phyloP scores from a whole-genome alignment of 2,888 invertebrate genomes.

The Amphipyra tragopoginis region DNA sequence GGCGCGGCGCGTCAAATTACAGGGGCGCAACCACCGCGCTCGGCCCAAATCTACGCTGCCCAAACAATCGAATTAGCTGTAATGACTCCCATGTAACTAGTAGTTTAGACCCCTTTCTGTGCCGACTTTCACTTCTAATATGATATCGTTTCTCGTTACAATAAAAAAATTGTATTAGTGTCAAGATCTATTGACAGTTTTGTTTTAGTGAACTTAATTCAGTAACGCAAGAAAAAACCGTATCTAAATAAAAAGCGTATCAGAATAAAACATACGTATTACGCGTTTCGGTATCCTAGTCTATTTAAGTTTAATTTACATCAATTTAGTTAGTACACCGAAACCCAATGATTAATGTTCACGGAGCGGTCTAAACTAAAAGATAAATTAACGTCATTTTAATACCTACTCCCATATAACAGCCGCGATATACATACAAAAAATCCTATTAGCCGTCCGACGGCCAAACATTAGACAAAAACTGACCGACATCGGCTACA shows the following conservation, averaged over 20 bases:
- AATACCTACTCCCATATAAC: conserved; percentile 75
- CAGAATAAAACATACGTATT: background rate
- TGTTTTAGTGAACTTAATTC: background rate
- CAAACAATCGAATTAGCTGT: conserved; percentile 87
- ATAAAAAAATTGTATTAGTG: conserved; percentile 23
- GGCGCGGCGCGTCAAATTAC: conserved; percentile 77
- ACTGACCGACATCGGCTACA: conserved; percentile 72
- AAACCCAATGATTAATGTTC: conserved; percentile 73
- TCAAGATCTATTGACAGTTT: conserved; percentile 20
- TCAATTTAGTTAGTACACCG: conserved; percentile 68
- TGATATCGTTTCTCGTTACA: conserved; percentile 33
- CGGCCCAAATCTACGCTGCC: conserved; percentile 83
- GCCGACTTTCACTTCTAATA: conserved; percentile 55
- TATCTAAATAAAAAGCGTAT: conserved; percentile 1
- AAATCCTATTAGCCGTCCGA: conserved; percentile 84
- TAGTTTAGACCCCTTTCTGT: conserved; percentile 51
- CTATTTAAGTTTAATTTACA: conserved; percentile 54
- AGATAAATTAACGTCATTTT: conserved; percentile 82
- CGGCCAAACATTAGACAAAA: conserved; percentile 81
- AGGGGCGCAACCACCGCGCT: conserved; percentile 78
- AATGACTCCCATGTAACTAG: conserved; percentile 74
- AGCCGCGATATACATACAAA: conserved; percentile 71
- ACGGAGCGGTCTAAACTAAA: conserved; percentile 68
- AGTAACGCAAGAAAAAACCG: background rate
- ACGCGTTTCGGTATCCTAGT: conserved; percentile 16